These are phyloP conservation scores for Oithona nana DNA, from an alignment of 2,888 invertebrate species.

Conservation along the genomic window DNA sequence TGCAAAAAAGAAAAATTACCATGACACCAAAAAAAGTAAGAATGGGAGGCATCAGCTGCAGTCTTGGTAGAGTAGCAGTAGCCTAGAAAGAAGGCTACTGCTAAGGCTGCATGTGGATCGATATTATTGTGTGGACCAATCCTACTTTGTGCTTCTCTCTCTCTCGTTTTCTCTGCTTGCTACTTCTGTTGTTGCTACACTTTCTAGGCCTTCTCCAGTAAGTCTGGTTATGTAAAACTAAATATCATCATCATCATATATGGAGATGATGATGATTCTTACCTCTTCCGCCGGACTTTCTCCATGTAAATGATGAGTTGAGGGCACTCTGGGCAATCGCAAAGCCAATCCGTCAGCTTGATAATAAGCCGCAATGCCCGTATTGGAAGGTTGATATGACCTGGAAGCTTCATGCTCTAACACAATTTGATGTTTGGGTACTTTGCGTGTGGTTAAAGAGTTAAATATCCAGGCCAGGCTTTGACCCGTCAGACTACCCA, in stretches of 20 bases:
- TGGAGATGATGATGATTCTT: background rate
- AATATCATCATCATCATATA: background rate
- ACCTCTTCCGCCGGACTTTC: constrained; percentile 18
- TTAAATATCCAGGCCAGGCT: constrained; percentile 21
- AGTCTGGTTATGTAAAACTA: background rate
- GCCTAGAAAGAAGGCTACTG: too few relatives aligned
- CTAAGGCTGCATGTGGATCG: too few relatives aligned
- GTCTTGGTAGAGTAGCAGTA: too few relatives aligned
- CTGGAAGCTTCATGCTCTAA: constrained; percentile 14
- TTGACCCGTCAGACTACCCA: constrained; percentile 21
- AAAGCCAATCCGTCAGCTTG: constrained; percentile 17
- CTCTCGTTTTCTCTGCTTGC: too few relatives aligned
- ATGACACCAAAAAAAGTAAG: too few relatives aligned
- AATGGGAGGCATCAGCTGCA: too few relatives aligned
- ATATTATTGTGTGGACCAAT: too few relatives aligned
- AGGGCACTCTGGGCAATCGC: constrained; percentile 12
- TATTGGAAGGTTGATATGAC: constrained; percentile 48
- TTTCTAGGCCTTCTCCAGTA: too few relatives aligned
- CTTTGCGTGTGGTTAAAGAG: constrained; percentile 8
- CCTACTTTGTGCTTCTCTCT: too few relatives aligned
- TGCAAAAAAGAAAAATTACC: too few relatives aligned
- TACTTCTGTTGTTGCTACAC: too few relatives aligned
- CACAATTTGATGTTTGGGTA: constrained; percentile 9
- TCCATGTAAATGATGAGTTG: constrained; percentile 16
- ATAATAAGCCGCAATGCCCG: constrained; percentile 46